phyloP scores from a whole-genome alignment of 2,888 invertebrate genomes.

The Drosophila nr. perissopoda region DNA sequence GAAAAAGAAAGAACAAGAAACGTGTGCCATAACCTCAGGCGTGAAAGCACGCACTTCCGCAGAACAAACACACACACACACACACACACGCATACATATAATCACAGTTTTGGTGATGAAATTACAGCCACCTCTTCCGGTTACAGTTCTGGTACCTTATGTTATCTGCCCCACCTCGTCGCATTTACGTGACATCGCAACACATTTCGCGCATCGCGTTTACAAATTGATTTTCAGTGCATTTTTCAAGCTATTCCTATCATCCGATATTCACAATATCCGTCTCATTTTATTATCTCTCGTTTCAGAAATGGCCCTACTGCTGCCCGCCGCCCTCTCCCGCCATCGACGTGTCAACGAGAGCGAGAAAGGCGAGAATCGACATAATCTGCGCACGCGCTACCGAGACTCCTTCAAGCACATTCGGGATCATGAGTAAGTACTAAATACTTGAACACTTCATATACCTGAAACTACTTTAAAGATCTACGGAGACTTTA shows the following conservation, averaged over 20 bases:
- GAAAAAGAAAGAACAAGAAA: constrained; percentile 18
- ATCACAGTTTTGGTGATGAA: constrained; percentile 25
- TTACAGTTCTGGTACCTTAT: constrained; percentile 5
- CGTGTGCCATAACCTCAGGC: constrained; percentile 55
- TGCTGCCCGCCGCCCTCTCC: constrained; percentile 92
- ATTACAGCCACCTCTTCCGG: constrained; percentile 43
- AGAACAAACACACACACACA: constrained; percentile 6
- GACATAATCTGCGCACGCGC: constrained; percentile 91
- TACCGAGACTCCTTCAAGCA: constrained; percentile 90
- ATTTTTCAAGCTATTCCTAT: neutral
- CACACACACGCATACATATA: constrained; percentile 6
- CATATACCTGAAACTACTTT: neutral
- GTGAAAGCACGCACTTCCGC: constrained; percentile 39
- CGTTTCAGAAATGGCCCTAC: constrained; percentile 91
- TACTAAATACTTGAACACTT: constrained; percentile 40
- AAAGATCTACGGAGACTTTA: no score
- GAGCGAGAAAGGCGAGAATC: constrained; percentile 89
- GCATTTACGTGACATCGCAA: constrained; percentile 38
- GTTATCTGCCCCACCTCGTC: neutral
- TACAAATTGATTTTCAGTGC: constrained; percentile 52
- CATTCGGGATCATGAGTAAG: constrained; percentile 85
- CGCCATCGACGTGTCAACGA: constrained; percentile 91
- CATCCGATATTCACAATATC: neutral
- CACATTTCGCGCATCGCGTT: constrained; percentile 23
- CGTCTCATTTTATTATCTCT: constrained; percentile 44